Evolutionary conservation across 2,888 invertebrate genomes (phyloP), one percentile per base, ranked within the genome.

Genomic region (Phortica magna): DNA sequence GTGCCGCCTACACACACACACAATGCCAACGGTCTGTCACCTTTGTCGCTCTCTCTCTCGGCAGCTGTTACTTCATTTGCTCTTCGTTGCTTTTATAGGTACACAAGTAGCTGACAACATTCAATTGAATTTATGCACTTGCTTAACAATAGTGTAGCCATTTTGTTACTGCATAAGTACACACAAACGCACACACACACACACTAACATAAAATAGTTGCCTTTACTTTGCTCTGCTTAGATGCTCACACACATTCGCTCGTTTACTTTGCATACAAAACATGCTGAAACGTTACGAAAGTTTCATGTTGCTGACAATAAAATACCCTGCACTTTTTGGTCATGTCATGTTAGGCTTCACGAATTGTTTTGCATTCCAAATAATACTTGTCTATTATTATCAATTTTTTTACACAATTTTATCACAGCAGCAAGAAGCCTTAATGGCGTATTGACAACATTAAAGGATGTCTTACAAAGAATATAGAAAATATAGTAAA

Each of bases 71-170:
- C 31, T 31, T 31, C 31, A 4, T n/a, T n/a, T 31, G 5, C 31
- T 31, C 31, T 31, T 31, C 31, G 31, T 31, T 6, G 10, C 48
- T 48, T 48, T 9, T 48, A 48, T 48, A 48, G 10, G 10, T 48
- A 12, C 7, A 48, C 59, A 59, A 31, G 31, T 59, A 59, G 10
- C 41, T 19, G 2, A 39, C 31, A 65, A 39, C 14, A 71, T 71
- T 71, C 55, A 71, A 68, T 68, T 71, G 70, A 53, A 71, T 55
- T 71, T 71, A 53, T 71, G 68, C 68, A 68, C 68, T 68, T 43
- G 55, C 70, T 55, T 55, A 53, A 71, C 70, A 71, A 71, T 55
- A 55, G 70, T 71, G 70, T 55, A 31, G 70, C 70, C 55, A 55
- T 55, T 71, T 71, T 71, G 67, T 53, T 19, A 67, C 67, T 74